Base-by-base conservation (phyloP, 2,113 vertebrate genomes). In the Pomatostomus ruficeps region DNA sequence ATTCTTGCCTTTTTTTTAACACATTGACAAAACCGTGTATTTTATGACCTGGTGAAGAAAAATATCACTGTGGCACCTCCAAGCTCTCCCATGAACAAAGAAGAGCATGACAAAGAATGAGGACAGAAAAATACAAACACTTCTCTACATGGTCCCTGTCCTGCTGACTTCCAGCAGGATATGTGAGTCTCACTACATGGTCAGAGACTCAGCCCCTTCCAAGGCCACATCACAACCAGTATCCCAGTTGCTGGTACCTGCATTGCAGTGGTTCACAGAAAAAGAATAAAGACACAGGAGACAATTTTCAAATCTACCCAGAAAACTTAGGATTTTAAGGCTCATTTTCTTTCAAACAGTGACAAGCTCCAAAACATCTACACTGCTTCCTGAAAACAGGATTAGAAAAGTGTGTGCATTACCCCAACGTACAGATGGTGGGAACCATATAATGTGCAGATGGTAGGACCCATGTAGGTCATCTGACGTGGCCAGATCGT, bases 401-500 rank as follows among this genome's bases (percentile, higher is more conserved):
- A 90, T 80, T 72, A 93, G 40, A 16, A n/a, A 75, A 89, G 61
- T 5, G 16, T 58, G 36, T 4, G 15, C 85, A 43, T 58, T 88
- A 76, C 63, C 82, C 85, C 63, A 62, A 35, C 0, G 14, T 95
- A 82, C 95, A 96, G 96, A 94, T 84, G 91, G 96, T 86, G 43
- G 43, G 73, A 92, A 28, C 46, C 76, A 84, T 2, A 23, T 3
- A 52, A 80, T 5, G 80, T 96, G 59, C 93, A 96, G 93, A 93
- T 90, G 90, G 92, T 11, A 54, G 59, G 63, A 88, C 12, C 88
- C 92, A 91, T 59, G 94, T 74, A 94, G 94, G 92, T 90, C 94
- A 88, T 61, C 85, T 90, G 88, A 92, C 23, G 7, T 85, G 85
- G 75, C 51, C 79, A 66, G 90, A 94, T 70, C 72, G 63, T 46